Evolutionary conservation across 35 echinoderm and acorn worm species (phyloP), one percentile per base, ranked within the genome.

Genomic region (Eucidaris tribuloides): DNA sequence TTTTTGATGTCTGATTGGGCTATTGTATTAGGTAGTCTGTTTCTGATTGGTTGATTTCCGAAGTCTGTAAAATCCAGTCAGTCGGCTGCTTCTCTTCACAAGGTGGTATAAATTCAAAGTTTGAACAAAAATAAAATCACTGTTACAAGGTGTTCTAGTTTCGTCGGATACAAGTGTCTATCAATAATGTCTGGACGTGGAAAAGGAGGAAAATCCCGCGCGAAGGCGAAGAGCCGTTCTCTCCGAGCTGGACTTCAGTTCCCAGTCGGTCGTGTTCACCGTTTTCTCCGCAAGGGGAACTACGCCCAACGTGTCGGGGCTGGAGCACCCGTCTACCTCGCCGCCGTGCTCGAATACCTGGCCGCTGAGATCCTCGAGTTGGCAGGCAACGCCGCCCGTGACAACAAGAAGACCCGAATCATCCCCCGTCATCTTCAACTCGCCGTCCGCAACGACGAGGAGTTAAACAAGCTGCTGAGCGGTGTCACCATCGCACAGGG

Each of bases 281-380:
- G 88, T 49, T 91, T 84, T 40, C 71, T 91, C 25, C 65, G 88
- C 13, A 91, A 91, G 71, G 88, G 88, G 9, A 91, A 84, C 44
- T 91, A 91, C 43, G 88, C 88, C 49, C 40, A 78, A 55, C 30
- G 81, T 30, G 62, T 84, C 40, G 81, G 88, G 5, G 88, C 88
- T 45, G 88, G 88, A 36, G 88, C 88, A 9, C 88, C 88, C 1
- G 88, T 91, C 30, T 91, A 91, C 81, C 49, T 91, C 57, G 88
- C 88, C 3, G 88, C 88, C 28, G 88, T 91, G 33, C 45, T 91
- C 49, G 88, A 91, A 41, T 91, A 91, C 50, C 42, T 91, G 71
- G 81, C 81, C 15, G 88, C 88, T 46, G 88, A 91, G 80, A 91
- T 91, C 54, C 62, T 91, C 29, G 88, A 91, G 81, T 84, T 91